These are phyloP conservation scores for Rhodinocichla rosea DNA, from an alignment of 2,113 vertebrate species.

Conservation along the genomic window DNA sequence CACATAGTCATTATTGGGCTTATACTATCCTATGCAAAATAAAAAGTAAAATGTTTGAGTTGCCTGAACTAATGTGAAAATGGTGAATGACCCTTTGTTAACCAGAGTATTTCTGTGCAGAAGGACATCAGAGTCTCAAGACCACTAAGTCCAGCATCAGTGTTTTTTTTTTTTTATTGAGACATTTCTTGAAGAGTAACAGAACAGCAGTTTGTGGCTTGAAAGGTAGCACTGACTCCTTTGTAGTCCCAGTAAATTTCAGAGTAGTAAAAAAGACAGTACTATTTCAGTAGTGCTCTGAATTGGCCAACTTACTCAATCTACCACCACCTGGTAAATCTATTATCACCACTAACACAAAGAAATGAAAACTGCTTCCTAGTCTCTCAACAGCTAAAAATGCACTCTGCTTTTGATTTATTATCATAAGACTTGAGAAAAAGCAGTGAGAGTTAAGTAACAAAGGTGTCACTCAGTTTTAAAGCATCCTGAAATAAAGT, in stretches of 20 bases:
- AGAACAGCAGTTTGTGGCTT: not conserved
- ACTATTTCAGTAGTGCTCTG: not conserved
- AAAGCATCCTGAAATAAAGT: not conserved
- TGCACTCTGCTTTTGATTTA: not conserved
- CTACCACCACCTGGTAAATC: conserved; percentile 2
- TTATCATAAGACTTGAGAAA: not conserved
- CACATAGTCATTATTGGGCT: not conserved
- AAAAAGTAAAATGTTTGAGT: not conserved
- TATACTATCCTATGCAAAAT: not conserved
- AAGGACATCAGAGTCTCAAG: not conserved
- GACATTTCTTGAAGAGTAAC: not conserved
- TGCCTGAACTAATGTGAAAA: not conserved
- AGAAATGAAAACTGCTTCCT: not conserved
- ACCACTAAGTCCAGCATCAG: not conserved
- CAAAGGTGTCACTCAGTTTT: not conserved
- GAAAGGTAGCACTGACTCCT: not conserved
- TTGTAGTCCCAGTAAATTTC: not conserved
- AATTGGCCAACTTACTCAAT: not conserved
- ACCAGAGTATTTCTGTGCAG: not conserved
- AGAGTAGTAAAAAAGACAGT: not conserved
- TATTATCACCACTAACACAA: not conserved
- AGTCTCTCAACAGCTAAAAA: not conserved
- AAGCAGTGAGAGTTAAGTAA: not conserved
- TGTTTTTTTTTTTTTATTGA: not conserved
- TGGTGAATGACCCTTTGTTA: not conserved